These are phyloP conservation scores for Volucella zonaria DNA, from an alignment of 2,888 invertebrate species.

Conservation along the genomic window DNA sequence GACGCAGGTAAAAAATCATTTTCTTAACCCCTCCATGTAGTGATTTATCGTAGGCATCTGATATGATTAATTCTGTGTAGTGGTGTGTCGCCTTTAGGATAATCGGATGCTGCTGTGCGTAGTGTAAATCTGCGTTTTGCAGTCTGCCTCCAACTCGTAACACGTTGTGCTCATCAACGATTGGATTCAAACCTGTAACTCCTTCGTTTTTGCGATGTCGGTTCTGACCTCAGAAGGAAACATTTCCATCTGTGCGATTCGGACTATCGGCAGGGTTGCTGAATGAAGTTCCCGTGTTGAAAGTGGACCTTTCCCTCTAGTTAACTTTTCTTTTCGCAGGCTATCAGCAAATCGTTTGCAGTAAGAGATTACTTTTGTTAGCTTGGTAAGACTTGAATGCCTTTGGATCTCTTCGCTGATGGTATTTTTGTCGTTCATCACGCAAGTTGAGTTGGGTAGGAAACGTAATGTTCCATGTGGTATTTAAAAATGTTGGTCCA, in stretches of 20 bases:
- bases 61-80: slow-evolving; percentile 16
- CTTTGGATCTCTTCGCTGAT: no score
- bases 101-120: slow-evolving; percentile 34
- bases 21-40: slow-evolving; percentile 12
- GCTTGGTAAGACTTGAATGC: no score
- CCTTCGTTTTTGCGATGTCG: not conserved
- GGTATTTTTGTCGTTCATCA: no score
- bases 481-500: no score
- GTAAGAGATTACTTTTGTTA: no score
- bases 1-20: not conserved
- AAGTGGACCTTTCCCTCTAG: no score
- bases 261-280: no score
- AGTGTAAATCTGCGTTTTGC: slow-evolving; percentile 1
- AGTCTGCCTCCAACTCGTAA: slow-evolving; percentile 40
- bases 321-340: no score
- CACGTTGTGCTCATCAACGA: not conserved
- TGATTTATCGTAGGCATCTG: slow-evolving; percentile 3
- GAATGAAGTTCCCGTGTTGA: not conserved
- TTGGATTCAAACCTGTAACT: not conserved
- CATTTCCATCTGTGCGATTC: not conserved
- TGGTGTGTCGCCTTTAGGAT: slow-evolving; percentile 27
- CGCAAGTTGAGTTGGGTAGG: no score
- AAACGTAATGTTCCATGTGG: no score
- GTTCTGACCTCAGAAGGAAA: not conserved
- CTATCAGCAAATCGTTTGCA: no score